Conservation (phyloP, 2,113 vertebrate genomes). For the Scomber scombrus region DNA sequence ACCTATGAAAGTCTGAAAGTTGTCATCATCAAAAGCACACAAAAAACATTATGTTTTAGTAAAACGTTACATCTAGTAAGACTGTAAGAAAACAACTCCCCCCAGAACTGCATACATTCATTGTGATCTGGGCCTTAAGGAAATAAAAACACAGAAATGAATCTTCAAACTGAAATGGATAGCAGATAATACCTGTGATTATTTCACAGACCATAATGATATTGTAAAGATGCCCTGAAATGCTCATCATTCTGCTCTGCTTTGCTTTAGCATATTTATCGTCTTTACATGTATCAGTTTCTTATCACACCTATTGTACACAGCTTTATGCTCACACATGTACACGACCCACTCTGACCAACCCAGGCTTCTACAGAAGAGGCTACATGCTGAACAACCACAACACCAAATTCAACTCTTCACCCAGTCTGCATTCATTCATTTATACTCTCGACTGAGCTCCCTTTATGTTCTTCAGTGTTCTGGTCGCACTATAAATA, state of each 20-base stretch:
- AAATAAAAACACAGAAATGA: slow-evolving; percentile 37
- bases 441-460: neutral
- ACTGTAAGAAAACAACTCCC: slow-evolving; percentile 57
- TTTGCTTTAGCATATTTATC: slow-evolving; percentile 74
- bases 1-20: slow-evolving; percentile 55
- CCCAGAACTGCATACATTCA: slow-evolving; percentile 78
- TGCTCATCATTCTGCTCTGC: slow-evolving; percentile 80
- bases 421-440: neutral
- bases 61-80: slow-evolving; percentile 66
- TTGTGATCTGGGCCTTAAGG: slow-evolving; percentile 55
- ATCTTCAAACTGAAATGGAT: slow-evolving; percentile 31
- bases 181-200: slow-evolving; percentile 46
- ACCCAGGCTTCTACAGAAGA: slow-evolving; percentile 66
- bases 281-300: slow-evolving; percentile 76
- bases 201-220: slow-evolving; percentile 48
- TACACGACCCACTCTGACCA: slow-evolving; percentile 69
- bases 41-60: slow-evolving; percentile 58
- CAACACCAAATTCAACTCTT: slow-evolving; percentile 20
- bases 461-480: slow-evolving; percentile 5
- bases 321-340: slow-evolving; percentile 77
- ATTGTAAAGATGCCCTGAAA: slow-evolving; percentile 73
- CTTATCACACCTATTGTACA: slow-evolving; percentile 81
- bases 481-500: slow-evolving; percentile 60
- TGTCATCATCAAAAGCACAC: slow-evolving; percentile 64
- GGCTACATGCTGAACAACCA: slow-evolving; percentile 70